Conservation (phyloP, 2,888 invertebrate species). For the Heliconius hortense region DNA sequence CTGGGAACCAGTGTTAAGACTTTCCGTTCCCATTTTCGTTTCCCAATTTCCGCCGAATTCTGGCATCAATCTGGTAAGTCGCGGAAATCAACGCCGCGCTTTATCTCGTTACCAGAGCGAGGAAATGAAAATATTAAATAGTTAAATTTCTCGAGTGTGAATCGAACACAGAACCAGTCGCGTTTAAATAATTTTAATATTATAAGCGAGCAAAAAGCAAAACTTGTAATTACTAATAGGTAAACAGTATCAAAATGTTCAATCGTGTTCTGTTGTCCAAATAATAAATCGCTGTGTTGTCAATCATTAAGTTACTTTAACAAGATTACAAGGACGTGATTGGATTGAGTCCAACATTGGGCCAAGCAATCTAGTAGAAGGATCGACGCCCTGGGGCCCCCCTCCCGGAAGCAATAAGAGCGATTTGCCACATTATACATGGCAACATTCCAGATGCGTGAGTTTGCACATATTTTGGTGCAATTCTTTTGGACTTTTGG, state of each 20-base stretch:
- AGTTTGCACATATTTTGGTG: constrained; percentile 35
- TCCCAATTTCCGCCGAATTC: no score
- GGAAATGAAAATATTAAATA: no score
- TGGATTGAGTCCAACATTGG: constrained; percentile 44
- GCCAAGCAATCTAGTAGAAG: constrained; percentile 37
- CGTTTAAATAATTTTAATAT: not conserved
- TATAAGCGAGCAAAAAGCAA: no score
- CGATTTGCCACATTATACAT: constrained; percentile 59
- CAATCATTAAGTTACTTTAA: constrained; percentile 26
- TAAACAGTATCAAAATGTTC: not conserved
- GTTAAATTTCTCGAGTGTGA: no score
- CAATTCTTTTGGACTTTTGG: constrained; percentile 34
- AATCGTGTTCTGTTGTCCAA: no score
- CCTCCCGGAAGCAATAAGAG: constrained; percentile 61
- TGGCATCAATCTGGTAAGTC: no score
- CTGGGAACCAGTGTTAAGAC: no score
- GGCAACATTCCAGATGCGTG: constrained; percentile 58
- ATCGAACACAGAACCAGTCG: no score
- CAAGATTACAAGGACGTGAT: constrained; percentile 42
- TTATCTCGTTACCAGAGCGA: no score
- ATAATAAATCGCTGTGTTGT: constrained; percentile 23
- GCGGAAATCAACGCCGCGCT: no score
- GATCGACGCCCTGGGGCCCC: constrained; percentile 42
- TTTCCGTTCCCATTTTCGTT: no score
- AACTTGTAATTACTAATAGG: constrained; percentile 1